Conservation (phyloP, 2,797 vertebrate species). For the Knipowitschia caucasica region DNA sequence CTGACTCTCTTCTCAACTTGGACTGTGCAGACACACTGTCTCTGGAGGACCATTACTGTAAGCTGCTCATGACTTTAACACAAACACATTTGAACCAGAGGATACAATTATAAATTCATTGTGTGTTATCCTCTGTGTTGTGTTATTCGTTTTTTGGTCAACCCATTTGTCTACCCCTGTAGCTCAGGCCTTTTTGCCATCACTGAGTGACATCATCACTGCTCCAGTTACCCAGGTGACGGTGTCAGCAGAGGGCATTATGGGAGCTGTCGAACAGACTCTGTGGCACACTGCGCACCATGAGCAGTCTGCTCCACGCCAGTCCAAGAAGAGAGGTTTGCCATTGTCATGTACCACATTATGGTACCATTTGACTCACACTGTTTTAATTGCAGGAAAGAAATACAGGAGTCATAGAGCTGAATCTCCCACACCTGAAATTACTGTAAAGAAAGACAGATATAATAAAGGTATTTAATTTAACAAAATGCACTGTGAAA, state of each 20-base stretch:
- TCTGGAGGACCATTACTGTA: constrained; percentile 87
- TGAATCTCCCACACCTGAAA: constrained; percentile 90
- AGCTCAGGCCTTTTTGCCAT: constrained; percentile 85
- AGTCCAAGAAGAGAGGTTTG: constrained; percentile 87
- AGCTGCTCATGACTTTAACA: constrained; percentile 21
- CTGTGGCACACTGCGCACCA: constrained; percentile 75
- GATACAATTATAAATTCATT: not conserved
- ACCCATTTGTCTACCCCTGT: constrained; percentile 52
- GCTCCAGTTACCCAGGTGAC: constrained; percentile 87
- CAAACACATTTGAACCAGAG: too few relatives aligned
- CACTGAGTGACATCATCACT: constrained; percentile 82
- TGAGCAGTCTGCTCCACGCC: constrained; percentile 73
- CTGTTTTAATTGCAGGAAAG: constrained; percentile 72
- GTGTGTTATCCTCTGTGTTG: too few relatives aligned
- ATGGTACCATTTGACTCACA: not conserved
- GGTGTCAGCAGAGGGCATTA: constrained; percentile 84
- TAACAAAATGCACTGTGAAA: not conserved
- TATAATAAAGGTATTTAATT: constrained; percentile 88
- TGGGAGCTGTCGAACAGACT: constrained; percentile 82
- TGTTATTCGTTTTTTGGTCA: constrained; percentile 40
- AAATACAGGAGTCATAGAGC: constrained; percentile 82
- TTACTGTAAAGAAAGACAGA: constrained; percentile 90
- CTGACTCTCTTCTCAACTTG: constrained; percentile 91
- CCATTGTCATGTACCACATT: not conserved
- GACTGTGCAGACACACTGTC: constrained; percentile 83